phyloP scores from a whole-genome alignment of 2,888 invertebrate genomes.

The Quadriops clusia region DNA sequence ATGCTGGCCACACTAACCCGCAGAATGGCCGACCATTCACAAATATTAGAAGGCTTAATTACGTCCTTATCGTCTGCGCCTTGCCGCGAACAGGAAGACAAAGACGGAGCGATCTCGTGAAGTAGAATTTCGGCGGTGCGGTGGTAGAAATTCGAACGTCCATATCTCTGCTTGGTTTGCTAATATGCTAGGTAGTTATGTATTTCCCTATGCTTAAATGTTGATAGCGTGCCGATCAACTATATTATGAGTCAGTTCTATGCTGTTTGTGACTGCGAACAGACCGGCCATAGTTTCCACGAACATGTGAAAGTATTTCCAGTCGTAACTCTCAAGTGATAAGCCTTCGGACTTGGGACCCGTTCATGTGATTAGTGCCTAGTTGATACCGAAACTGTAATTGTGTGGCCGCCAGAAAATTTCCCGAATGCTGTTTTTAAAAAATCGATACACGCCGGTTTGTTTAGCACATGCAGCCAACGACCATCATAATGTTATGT shows the following conservation, averaged over 20 bases:
- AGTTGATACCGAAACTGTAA: no score
- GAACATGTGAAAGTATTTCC: neutral
- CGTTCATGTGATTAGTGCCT: constrained; percentile 1
- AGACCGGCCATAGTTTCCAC: no score
- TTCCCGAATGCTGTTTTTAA: no score
- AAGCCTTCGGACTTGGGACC: neutral
- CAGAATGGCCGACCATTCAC: constrained; percentile 15
- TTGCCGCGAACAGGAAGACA: constrained; percentile 12
- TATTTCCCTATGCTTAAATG: constrained; percentile 25
- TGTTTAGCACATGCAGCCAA: no score
- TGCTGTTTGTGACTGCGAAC: constrained; percentile 22
- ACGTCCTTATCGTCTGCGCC: constrained; percentile 16
- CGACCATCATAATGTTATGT: no score
- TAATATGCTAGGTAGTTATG: no score
- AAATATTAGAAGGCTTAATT: constrained; percentile 17
- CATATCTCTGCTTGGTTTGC: constrained; percentile 10
- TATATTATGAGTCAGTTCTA: constrained; percentile 27
- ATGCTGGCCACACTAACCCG: constrained; percentile 16
- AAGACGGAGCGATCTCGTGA: constrained; percentile 13
- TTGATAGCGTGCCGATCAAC: constrained; percentile 29
- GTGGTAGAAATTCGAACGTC: constrained; percentile 13
- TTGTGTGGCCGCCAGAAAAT: no score
- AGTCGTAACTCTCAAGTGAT: neutral
- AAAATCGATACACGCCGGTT: no score
- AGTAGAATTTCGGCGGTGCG: constrained; percentile 14